These are phyloP conservation scores for Pardosa pseudoannulata DNA, from an alignment of 2,888 invertebrate genomes.

Conservation along the genomic window DNA sequence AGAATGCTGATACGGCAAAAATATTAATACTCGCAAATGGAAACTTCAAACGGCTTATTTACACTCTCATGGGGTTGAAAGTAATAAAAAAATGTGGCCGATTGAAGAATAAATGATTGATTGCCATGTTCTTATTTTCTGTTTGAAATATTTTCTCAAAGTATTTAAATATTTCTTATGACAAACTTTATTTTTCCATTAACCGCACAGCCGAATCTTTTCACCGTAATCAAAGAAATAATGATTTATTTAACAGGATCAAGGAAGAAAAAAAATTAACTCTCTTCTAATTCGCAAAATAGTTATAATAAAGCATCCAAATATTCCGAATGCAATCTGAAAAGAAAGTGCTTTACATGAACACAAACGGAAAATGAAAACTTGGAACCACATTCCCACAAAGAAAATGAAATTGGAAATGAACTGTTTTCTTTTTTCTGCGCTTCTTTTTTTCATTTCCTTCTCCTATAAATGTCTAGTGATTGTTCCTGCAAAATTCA, in stretches of 20 bases:
- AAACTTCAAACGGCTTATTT: no score
- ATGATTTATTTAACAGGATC: background rate
- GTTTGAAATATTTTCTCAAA: background rate
- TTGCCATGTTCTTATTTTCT: background rate
- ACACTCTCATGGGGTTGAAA: no score
- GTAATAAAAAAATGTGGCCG: no score
- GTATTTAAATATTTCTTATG: background rate
- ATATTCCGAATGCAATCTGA: background rate
- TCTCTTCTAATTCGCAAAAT: background rate
- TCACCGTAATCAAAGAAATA: background rate
- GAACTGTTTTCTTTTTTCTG: background rate
- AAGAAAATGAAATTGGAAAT: conserved; percentile 17
- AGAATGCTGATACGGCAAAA: no score
- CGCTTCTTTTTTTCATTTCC: background rate
- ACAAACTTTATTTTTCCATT: background rate
- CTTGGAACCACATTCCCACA: background rate
- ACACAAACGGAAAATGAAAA: background rate
- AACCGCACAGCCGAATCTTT: background rate
- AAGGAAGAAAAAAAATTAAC: background rate
- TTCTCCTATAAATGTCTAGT: conserved; percentile 40
- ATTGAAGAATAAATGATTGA: background rate
- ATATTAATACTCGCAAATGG: no score
- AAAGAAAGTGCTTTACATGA: conserved; percentile 8
- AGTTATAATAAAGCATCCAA: background rate
- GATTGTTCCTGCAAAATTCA: conserved; percentile 47